These are phyloP conservation scores for Toxotes lorentzi DNA, from an alignment of 2,797 vertebrate genomes.

Conservation along the genomic window DNA sequence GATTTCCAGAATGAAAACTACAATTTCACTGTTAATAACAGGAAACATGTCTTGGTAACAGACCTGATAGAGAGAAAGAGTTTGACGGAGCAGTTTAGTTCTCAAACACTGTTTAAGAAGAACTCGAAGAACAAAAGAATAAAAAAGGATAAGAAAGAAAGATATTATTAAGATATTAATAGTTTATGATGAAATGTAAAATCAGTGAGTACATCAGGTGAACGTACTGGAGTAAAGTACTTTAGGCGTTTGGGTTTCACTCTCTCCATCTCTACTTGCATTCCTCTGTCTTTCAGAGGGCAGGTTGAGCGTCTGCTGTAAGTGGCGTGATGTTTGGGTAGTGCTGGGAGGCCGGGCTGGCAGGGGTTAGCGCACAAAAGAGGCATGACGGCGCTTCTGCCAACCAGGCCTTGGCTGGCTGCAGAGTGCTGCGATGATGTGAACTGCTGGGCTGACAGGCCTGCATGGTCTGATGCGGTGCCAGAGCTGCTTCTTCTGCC, in stretches of 20 bases:
- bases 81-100: too few species aligned
- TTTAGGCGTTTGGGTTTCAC: not conserved
- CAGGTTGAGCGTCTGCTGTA: slow-evolving; percentile 30
- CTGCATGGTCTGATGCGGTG: not conserved
- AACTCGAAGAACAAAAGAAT: too few species aligned
- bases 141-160: too few species aligned
- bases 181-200: too few species aligned
- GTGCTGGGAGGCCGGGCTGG: slow-evolving; percentile 22
- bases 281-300: slow-evolving; percentile 35
- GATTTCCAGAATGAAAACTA: too few species aligned
- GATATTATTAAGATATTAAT: too few species aligned
- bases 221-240: not conserved
- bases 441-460: slow-evolving; percentile 20
- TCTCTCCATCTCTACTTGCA: slow-evolving; percentile 1
- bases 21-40: not conserved
- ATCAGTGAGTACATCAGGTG: too few species aligned
- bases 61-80: too few species aligned
- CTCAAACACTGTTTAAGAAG: too few species aligned
- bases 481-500: not conserved
- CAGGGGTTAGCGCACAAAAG: slow-evolving; percentile 56
- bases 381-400: slow-evolving; percentile 28
- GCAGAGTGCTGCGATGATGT: slow-evolving; percentile 6
- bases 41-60: too few species aligned
- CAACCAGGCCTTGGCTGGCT: slow-evolving; percentile 40
- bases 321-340: slow-evolving; percentile 60